Evolutionary conservation across 2,797 vertebrate species (phyloP), one percentile per base, ranked within the genome.

Genomic region (Halcyon chelicuti): DNA sequence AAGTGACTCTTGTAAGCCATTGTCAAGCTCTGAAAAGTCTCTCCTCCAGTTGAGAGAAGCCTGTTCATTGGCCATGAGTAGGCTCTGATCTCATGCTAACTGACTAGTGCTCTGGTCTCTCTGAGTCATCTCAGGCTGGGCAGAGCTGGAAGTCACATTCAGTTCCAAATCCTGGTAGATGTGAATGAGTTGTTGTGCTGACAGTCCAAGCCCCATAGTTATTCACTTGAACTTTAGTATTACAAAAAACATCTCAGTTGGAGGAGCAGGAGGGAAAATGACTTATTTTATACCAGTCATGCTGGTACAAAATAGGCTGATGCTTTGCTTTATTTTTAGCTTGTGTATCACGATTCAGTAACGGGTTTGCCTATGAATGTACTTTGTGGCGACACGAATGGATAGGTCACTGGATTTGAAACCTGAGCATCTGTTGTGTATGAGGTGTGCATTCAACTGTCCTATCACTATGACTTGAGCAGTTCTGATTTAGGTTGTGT

Each of bases 81-180:
- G 68, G 44, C 82, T 66, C 66, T 94, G 72, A 71, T 92, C 60
- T 94, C 85, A 72, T 67, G 47, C 86, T 88, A 49, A 42, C 51
- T 88, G 66, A 66, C 73, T 63, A 20, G 28, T 46, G 77, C 93
- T 91, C 46, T 65, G 51, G 10, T 94, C 91, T 78, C 67, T 28
- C 51, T 55, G 58, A 96, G 52, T 68, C 51, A 80, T 91, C 91
- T 93, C 66, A 77, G 95, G 71, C 88, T 95, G 88, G 65, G 77
- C 73, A 90, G 96, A 95, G 90, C 70, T 83, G 89, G 82, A 87
- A 94, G 86, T 70, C 74, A 14, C 82, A 29, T 88, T 85, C 12
- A 7, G 26, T 86, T 94, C 40, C 63, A 90, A 39, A 65, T 86
- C 84, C 65, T 62, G 54, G 49, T 61, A 85, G 70, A 91, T 84